Evolutionary conservation across 2,113 vertebrate genomes (phyloP).

Genomic region (Phaethon lepturus): DNA sequence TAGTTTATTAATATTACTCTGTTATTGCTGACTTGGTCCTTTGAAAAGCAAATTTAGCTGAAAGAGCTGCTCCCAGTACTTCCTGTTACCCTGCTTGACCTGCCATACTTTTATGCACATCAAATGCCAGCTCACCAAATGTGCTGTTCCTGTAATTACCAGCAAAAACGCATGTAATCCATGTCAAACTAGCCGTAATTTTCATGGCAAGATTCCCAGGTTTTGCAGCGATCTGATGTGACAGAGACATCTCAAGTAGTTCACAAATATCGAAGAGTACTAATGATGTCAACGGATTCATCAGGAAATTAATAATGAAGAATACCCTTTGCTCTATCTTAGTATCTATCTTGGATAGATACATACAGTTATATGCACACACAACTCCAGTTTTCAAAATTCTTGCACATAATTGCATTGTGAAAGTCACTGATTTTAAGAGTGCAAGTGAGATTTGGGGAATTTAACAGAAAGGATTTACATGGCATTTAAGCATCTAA

Average conservation of each 20-base stretch:
- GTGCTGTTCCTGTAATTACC: background rate
- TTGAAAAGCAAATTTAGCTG: background rate
- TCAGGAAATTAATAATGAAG: background rate
- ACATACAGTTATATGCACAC: background rate
- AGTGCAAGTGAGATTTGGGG: background rate
- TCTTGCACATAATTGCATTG: background rate
- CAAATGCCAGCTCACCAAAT: constrained; percentile 12
- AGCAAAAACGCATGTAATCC: background rate
- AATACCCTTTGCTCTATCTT: background rate
- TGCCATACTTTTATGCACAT: background rate
- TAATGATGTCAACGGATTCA: rapidly evolving
- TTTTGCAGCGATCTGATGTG: background rate
- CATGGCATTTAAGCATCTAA: background rate
- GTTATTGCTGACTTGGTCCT: background rate
- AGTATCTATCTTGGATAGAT: background rate
- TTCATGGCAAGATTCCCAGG: background rate
- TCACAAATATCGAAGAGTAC: background rate
- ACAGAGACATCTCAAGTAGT: background rate
- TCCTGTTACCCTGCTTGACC: constrained; percentile 29
- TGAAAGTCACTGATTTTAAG: background rate
- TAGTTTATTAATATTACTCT: background rate
- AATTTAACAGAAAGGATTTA: background rate
- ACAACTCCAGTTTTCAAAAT: background rate
- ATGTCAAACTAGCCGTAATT: background rate
- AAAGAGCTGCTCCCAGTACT: background rate